A percentile compares a stretch with the other conserved stretches of the same genome.
Evolutionary conservation across 1,140 invertebrate genomes (phyloP).

Genomic region (Anthonomus grandis): DNA sequence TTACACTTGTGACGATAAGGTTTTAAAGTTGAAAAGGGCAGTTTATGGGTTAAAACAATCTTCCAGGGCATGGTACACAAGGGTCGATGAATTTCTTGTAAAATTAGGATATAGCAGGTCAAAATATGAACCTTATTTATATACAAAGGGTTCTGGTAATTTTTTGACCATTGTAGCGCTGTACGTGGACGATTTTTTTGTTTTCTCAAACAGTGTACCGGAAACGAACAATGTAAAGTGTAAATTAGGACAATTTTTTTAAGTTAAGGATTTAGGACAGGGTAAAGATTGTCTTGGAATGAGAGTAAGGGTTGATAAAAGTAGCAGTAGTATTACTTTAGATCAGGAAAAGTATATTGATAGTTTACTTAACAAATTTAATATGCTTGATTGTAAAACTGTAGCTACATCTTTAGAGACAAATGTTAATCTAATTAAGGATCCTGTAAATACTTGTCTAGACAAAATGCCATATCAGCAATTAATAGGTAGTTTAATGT

Average conservation of each 20-base stretch:
- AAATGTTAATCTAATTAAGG: constrained; percentile 26
- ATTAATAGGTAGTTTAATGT: constrained; percentile 49
- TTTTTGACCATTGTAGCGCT: constrained; percentile 37
- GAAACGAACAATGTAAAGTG: constrained; percentile 25
- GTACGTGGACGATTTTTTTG: constrained; percentile 16
- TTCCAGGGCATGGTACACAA: constrained; percentile 38
- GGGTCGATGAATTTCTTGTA: constrained; percentile 31
- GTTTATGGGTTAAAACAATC: constrained; percentile 46
- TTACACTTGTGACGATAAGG: too few relatives aligned
- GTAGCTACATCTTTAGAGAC: constrained; percentile 25
- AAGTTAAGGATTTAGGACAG: constrained; percentile 37
- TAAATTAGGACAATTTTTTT: constrained; percentile 27
- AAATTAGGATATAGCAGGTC: constrained; percentile 36
- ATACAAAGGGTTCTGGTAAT: constrained; percentile 25
- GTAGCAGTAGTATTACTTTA: constrained; percentile 11
- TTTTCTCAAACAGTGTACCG: constrained; percentile 18
- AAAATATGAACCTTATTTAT: constrained; percentile 43
- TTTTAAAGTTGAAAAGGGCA: constrained; percentile 38
- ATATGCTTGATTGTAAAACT: constrained; percentile 28
- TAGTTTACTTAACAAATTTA: constrained; percentile 20
- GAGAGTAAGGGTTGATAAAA: constrained; percentile 29
- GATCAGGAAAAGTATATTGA: constrained; percentile 33
- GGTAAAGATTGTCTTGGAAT: constrained; percentile 36
- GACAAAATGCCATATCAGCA: constrained; percentile 41
- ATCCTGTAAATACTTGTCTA: not conserved